phyloP scores from a whole-genome alignment of 2,797 vertebrate species.

The Xyrichtys novacula region DNA sequence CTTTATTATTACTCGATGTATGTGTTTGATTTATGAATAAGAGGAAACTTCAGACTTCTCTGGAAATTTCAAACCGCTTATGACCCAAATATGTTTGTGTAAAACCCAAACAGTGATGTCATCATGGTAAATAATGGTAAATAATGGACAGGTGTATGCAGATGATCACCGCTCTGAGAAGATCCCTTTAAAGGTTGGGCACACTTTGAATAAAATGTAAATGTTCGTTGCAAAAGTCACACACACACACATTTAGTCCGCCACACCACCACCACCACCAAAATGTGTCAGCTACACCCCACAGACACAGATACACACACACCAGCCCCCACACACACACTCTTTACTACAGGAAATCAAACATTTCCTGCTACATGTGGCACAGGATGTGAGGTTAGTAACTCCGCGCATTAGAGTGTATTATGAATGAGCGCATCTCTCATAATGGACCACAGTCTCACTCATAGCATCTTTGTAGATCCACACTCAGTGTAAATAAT shows the following conservation, averaged over 20 bases:
- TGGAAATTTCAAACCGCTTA: slow-evolving; percentile 20
- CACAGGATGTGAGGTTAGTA: slow-evolving; percentile 80
- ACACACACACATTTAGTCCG: slow-evolving; percentile 8
- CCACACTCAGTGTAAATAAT: slow-evolving; percentile 40
- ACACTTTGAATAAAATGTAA: background rate
- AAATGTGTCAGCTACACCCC: slow-evolving; percentile 21
- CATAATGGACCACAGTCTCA: slow-evolving; percentile 67
- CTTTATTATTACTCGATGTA: background rate
- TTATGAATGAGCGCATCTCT: slow-evolving; percentile 80
- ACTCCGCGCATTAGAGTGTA: slow-evolving; percentile 59
- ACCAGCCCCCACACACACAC: slow-evolving; percentile 62
- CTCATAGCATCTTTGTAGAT: slow-evolving; percentile 65
- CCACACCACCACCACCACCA: background rate
- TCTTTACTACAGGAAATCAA: slow-evolving; percentile 78
- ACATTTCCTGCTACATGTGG: slow-evolving; percentile 74
- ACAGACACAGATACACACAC: slow-evolving; percentile 14
- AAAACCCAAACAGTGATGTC: background rate
- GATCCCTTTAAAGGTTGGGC: slow-evolving; percentile 23
- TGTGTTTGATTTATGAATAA: slow-evolving; percentile 2
- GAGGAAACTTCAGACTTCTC: slow-evolving; percentile 20
- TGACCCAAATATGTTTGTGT: slow-evolving; percentile 12
- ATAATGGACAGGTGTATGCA: background rate
- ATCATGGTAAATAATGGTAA: background rate
- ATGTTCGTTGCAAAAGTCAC: background rate
- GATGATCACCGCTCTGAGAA: background rate